These are phyloP conservation scores for Drosophila mayri DNA, from an alignment of 1,140 invertebrate genomes.

Conservation along the genomic window DNA sequence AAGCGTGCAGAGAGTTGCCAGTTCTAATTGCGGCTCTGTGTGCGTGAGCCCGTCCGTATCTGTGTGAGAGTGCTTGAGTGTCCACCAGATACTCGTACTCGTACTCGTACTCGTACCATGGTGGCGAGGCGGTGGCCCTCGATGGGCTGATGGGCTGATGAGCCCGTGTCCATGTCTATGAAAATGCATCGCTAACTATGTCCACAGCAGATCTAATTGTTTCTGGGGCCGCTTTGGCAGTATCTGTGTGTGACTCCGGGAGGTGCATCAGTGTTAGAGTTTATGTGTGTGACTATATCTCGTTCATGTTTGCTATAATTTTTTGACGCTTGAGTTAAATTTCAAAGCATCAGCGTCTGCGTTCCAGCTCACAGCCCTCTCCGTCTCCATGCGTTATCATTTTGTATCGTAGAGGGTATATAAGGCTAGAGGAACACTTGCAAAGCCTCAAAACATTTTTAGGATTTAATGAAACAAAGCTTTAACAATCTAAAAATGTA, in stretches of 20 bases:
- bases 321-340: conserved; percentile 79
- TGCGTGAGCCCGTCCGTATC: conserved; percentile 29
- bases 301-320: conserved; percentile 66
- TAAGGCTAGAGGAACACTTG: not conserved
- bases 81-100: conserved; percentile 28
- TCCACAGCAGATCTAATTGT: conserved; percentile 77
- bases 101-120: conserved; percentile 3
- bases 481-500: too few relatives aligned
- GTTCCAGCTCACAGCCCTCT: conserved; percentile 49
- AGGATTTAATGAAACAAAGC: not conserved
- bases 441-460: not conserved
- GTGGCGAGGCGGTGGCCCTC: conserved; percentile 30
- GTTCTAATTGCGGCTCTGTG: conserved; percentile 65
- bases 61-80: conserved; percentile 22
- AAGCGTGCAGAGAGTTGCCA: conserved; percentile 58
- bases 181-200: conserved; percentile 73
- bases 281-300: conserved; percentile 26
- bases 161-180: conserved; percentile 63
- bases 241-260: conserved; percentile 14
- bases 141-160: conserved; percentile 31
- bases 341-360: conserved; percentile 60
- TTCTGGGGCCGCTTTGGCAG: conserved; percentile 51
- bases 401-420: conserved; percentile 14
- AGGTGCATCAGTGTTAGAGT: conserved; percentile 14
- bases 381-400: conserved; percentile 20